phyloP scores from a whole-genome alignment of 2,888 invertebrate genomes.

The Rhagonycha fulva region DNA sequence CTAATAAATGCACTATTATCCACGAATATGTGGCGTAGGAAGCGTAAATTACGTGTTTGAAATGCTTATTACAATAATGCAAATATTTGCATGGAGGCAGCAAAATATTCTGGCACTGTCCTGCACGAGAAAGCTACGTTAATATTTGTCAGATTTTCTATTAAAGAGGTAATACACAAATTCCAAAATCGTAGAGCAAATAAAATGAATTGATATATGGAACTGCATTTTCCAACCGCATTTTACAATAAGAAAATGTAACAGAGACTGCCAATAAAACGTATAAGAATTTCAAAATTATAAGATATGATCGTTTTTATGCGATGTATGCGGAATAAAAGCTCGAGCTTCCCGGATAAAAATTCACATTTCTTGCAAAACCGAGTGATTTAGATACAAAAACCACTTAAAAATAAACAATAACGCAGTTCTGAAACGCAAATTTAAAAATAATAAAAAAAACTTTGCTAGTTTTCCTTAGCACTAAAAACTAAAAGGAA shows the following conservation, averaged over 20 bases:
- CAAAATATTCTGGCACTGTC: too few species aligned
- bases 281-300: background rate
- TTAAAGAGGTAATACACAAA: background rate
- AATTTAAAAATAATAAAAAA: background rate
- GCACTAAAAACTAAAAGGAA: background rate
- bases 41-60: too few species aligned
- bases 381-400: background rate
- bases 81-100: background rate
- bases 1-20: too few species aligned
- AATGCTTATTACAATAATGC: background rate
- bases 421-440: background rate
- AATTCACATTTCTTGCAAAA: background rate
- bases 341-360: background rate
- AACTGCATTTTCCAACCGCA: background rate
- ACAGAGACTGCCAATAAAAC: background rate
- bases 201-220: background rate
- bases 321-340: background rate
- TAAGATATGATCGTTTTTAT: background rate
- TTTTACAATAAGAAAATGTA: background rate
- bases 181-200: background rate
- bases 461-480: background rate
- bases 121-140: too few species aligned
- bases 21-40: too few species aligned
- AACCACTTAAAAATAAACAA: background rate
- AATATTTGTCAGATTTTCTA: background rate